phyloP scores from a whole-genome alignment of 2,888 invertebrate genomes.

The Tuta absoluta region DNA sequence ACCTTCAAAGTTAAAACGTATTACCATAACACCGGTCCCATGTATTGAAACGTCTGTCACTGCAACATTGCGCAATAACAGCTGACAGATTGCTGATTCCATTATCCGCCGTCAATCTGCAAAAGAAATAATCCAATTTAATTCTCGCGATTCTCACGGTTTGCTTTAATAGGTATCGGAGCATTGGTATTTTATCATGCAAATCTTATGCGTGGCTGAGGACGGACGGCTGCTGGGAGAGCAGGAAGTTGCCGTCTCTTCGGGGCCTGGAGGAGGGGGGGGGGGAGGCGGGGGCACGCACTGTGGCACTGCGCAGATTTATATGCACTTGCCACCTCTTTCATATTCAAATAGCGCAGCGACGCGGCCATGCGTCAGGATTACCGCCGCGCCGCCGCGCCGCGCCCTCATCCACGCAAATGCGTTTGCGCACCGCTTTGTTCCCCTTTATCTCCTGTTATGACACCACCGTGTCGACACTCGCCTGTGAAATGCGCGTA shows the following conservation, averaged over 20 bases:
- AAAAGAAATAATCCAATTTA: conserved; percentile 14
- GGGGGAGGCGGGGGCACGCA: conserved; percentile 10
- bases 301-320: conserved; percentile 25
- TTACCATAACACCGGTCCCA: background rate
- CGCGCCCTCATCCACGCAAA: background rate
- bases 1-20: conserved; percentile 2
- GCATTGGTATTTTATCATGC: conserved; percentile 21
- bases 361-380: conserved; percentile 22
- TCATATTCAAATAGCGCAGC: conserved; percentile 33
- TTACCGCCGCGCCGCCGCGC: background rate
- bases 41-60: conserved; percentile 19
- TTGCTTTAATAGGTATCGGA: conserved; percentile 6
- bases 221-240: conserved; percentile 17
- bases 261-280: background rate
- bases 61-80: conserved; percentile 9
- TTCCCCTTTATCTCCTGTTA: conserved; percentile 31
- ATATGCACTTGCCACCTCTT: conserved; percentile 36
- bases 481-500: conserved; percentile 22
- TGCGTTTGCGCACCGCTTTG: conserved; percentile 22
- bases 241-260: conserved; percentile 19
- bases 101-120: conserved; percentile 1
- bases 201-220: conserved; percentile 22
- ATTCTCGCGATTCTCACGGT: conserved; percentile 19
- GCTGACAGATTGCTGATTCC: conserved; percentile 19
- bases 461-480: conserved; percentile 22